Evolutionary conservation across 2,113 vertebrate genomes (phyloP).

Genomic region (Myiozetetes cayanensis): DNA sequence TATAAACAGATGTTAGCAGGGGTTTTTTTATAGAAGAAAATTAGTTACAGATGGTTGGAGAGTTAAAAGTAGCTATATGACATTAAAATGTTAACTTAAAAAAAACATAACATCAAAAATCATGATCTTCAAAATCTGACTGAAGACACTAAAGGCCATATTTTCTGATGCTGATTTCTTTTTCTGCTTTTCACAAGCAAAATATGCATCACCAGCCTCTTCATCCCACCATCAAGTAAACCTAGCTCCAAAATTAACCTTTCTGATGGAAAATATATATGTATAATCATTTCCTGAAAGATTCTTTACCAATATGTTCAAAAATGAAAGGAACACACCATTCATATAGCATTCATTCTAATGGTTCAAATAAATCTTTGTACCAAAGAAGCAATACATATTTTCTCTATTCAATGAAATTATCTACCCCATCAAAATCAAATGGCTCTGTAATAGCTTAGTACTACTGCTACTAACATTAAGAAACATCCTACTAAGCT

Average conservation of each 20-base stretch:
- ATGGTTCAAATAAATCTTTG: not conserved
- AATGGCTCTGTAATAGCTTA: not conserved
- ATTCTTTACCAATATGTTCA: not conserved
- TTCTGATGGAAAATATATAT: not conserved
- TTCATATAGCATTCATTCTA: not conserved
- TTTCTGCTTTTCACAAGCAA: not conserved
- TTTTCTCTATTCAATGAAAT: not conserved
- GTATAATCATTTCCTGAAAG: not conserved
- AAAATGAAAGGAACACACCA: not conserved
- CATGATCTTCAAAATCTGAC: not conserved
- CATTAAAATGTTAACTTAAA: constrained; percentile 2
- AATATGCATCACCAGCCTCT: not conserved
- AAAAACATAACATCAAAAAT: not conserved
- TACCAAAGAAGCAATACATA: not conserved
- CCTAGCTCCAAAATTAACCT: not conserved
- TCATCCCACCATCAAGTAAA: not conserved
- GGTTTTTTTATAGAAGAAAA: not conserved
- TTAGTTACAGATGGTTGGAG: constrained; percentile 1
- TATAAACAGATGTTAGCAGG: not conserved
- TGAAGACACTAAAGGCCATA: not conserved
- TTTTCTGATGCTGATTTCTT: not conserved
- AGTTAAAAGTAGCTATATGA: not conserved
- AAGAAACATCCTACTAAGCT: not conserved
- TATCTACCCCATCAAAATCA: not conserved
- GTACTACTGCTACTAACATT: not conserved